phyloP scores from a whole-genome alignment of 2,888 invertebrate species.

The Scelioninae gen. 2 region DNA sequence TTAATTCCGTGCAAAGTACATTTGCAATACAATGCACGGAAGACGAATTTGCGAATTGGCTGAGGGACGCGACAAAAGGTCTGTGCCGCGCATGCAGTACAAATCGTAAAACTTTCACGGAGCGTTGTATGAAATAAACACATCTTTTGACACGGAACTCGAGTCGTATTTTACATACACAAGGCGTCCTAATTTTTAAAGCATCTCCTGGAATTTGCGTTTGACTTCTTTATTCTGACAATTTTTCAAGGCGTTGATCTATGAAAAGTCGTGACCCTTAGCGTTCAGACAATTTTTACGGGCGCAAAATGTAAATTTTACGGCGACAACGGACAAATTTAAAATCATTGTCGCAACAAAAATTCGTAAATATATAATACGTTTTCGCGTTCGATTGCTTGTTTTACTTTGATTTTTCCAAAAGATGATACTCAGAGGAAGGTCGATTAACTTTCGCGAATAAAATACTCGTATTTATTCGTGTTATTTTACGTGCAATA shows the following conservation, averaged over 20 bases:
- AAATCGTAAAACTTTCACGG: conserved; percentile 48
- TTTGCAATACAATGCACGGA: conserved; percentile 49
- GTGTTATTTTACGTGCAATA: too few relatives aligned
- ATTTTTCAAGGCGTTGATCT: conserved; percentile 48
- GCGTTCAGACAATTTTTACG: conserved; percentile 24
- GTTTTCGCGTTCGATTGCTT: too few relatives aligned
- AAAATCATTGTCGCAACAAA: too few relatives aligned
- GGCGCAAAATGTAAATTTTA: too few relatives aligned
- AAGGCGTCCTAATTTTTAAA: conserved; percentile 47
- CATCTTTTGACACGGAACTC: conserved; percentile 41
- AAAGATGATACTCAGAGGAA: too few relatives aligned
- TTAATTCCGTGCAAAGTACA: conserved; percentile 13
- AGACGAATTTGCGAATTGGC: conserved; percentile 47
- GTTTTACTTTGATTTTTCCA: too few relatives aligned
- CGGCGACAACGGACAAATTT: conserved; percentile 9
- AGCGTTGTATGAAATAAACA: conserved; percentile 48
- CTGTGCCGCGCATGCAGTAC: conserved; percentile 21
- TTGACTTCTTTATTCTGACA: conserved; percentile 44
- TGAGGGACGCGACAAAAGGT: conserved; percentile 44
- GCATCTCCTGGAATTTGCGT: conserved; percentile 34
- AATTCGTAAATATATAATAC: too few relatives aligned
- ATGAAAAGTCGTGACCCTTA: conserved; percentile 39
- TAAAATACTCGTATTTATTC: too few relatives aligned
- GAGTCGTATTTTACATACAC: conserved; percentile 35
- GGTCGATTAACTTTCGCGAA: too few relatives aligned